Evolutionary conservation across 2,888 invertebrate genomes (phyloP), one percentile per base, ranked within the genome.

Genomic region (Steinernema carpocapsae): DNA sequence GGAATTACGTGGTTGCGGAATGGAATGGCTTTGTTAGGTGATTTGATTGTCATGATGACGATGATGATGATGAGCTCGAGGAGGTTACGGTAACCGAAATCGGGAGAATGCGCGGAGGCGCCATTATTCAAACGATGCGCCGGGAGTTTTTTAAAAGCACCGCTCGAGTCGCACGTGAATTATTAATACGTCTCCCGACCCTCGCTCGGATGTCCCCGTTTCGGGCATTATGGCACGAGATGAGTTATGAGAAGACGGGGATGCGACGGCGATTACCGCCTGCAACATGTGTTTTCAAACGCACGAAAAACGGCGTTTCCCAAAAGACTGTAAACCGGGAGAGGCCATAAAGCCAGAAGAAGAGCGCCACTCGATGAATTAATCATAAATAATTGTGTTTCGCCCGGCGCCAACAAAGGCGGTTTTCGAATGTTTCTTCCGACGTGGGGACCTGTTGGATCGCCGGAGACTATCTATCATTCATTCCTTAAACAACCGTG

Each of bases 381-480:
- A 64, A 64, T 64, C 64, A 64, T 64, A 64, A 64, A 32, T 64
- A 32, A 64, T 64, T 32, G 64, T 64, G 64, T 64, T 64, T 64
- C 29, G 37, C 37, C 37, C 37, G 10, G 37, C 37, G 37, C 64
- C 56, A 64, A 64, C 64, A 64, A 64, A 64, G 64, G 64, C 64
- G 64, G 64, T 64, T 64, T 64, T 64, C 64, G 64, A 64, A 56
- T 32, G 64, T 64, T 64, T 64, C n/a, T n/a, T n/a, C 64, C 24
- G 22, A 26, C 17, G 56, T n/a, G n/a, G 56, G 32, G 64, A 64
- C 64, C 64, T 32, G 64, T 64, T 64, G 29, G 19, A 56, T 22
- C 56, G 3, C 56, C 56, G 56, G 56, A 56, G 56, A 3, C 64
- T 32, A 64, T 64, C 29, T 64, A 64, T 64, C 64, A 64, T 64